Conservation (phyloP, 2,113 vertebrate species). For the Pseudorhombus dupliciocellatus region DNA sequence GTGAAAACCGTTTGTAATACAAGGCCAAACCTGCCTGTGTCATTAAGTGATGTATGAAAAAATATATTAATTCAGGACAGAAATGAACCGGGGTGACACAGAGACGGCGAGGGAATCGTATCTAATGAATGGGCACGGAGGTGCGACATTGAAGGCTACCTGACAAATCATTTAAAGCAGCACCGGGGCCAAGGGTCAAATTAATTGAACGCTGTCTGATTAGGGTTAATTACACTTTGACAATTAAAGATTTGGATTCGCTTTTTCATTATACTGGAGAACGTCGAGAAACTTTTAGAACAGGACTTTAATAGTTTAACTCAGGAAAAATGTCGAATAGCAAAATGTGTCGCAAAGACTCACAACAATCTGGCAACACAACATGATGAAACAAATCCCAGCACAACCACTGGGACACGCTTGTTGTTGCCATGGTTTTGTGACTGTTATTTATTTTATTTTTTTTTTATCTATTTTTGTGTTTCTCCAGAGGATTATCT, state of each 20-base stretch:
- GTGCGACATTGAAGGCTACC: not conserved
- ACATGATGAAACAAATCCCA: too few relatives aligned
- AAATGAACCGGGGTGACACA: not conserved
- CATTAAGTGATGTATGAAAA: constrained; percentile 39
- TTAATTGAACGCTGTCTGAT: not conserved
- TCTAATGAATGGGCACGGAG: not conserved
- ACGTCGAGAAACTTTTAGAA: too few relatives aligned
- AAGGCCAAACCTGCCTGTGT: constrained; percentile 5
- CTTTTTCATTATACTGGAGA: not conserved
- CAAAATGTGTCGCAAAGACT: too few relatives aligned
- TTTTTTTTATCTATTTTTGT: too few relatives aligned
- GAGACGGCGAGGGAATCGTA: not conserved
- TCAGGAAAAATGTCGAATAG: not conserved
- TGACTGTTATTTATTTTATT: too few relatives aligned
- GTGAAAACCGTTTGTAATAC: constrained; percentile 36
- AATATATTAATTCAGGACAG: constrained; percentile 15
- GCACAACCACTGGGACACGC: too few relatives aligned
- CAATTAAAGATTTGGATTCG: not conserved
- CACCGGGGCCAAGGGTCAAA: not conserved
- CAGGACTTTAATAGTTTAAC: too few relatives aligned
- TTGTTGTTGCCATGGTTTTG: too few relatives aligned
- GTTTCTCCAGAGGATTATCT: too few relatives aligned
- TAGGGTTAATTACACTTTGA: not conserved
- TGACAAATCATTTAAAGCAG: not conserved
- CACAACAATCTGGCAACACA: too few relatives aligned